Evolutionary conservation across 2,888 invertebrate genomes (phyloP).

Genomic region (Philaethria dido): DNA sequence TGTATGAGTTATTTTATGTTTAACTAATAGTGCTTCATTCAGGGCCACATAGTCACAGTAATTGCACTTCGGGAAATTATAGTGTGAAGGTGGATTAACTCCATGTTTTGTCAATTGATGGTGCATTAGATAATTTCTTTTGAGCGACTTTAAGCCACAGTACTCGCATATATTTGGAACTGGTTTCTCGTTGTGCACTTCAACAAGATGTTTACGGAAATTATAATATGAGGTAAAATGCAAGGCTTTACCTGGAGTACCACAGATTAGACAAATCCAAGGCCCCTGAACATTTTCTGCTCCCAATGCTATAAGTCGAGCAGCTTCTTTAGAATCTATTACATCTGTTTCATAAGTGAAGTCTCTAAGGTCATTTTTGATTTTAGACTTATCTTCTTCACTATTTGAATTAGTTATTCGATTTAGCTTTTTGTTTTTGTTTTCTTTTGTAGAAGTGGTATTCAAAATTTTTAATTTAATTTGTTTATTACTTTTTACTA

Average conservation of each 20-base stretch:
- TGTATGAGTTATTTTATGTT: conserved; percentile 87
- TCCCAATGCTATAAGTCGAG: conserved; percentile 83
- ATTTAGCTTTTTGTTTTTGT: conserved; percentile 54
- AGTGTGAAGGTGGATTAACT: conserved; percentile 87
- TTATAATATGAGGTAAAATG: conserved; percentile 91
- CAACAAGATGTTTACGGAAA: conserved; percentile 92
- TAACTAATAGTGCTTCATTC: conserved; percentile 87
- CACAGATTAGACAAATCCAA: conserved; percentile 92
- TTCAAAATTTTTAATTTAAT: conserved; percentile 93
- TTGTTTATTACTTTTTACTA: conserved; percentile 93
- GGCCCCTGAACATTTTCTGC: conserved; percentile 88
- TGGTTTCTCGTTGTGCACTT: conserved; percentile 90
- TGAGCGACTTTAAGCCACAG: conserved; percentile 90
- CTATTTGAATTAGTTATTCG: conserved; percentile 47
- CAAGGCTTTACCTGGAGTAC: conserved; percentile 85
- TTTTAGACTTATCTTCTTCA: conserved; percentile 50
- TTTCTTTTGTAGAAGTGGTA: conserved; percentile 66
- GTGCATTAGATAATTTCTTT: conserved; percentile 89
- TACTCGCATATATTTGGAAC: conserved; percentile 92
- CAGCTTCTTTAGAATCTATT: conserved; percentile 85
- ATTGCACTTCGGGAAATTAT: conserved; percentile 91
- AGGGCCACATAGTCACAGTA: conserved; percentile 90
- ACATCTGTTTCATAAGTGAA: conserved; percentile 79
- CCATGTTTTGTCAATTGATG: conserved; percentile 92
- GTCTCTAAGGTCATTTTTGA: conserved; percentile 54